These are phyloP conservation scores for Sanderia malayensis DNA, from an alignment of 30 jellyfish, hydroid and myxozoan genomes.

Conservation along the genomic window DNA sequence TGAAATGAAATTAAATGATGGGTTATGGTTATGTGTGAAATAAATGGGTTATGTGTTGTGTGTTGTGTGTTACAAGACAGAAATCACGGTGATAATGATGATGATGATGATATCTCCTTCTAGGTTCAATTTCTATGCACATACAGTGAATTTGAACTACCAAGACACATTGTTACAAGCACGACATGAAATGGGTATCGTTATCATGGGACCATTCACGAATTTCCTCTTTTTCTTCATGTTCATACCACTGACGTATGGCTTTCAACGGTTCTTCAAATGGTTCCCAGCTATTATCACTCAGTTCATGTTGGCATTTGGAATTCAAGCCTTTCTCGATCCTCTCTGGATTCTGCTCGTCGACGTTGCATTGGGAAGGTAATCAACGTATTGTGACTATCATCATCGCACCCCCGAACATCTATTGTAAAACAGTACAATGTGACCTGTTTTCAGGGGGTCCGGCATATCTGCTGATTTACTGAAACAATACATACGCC, in stretches of 20 bases:
- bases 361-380: conserved; percentile 82
- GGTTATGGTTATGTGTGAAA: too few species aligned
- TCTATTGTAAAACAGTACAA: too few species aligned
- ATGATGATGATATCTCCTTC: neutral
- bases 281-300: conserved; percentile 83
- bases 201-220: conserved; percentile 94
- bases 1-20: too few species aligned
- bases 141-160: conserved; percentile 90
- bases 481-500: too few species aligned
- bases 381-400: neutral
- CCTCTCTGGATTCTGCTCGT: conserved; percentile 83
- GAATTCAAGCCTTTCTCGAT: conserved; percentile 79
- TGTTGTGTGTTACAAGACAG: too few species aligned
- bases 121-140: conserved; percentile 86
- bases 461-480: too few species aligned
- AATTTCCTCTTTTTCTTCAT: conserved; percentile 49
- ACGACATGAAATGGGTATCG: conserved; percentile 90
- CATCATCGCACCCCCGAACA: too few species aligned
- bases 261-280: conserved; percentile 71
- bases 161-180: conserved; percentile 92
- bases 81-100: too few species aligned
- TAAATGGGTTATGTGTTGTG: too few species aligned
- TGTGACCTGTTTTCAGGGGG: too few species aligned
- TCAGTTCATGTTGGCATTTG: conserved; percentile 88
- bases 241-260: conserved; percentile 63